These are phyloP conservation scores for Mastacembelus armatus DNA, from an alignment of 2,797 vertebrate genomes.

Conservation along the genomic window DNA sequence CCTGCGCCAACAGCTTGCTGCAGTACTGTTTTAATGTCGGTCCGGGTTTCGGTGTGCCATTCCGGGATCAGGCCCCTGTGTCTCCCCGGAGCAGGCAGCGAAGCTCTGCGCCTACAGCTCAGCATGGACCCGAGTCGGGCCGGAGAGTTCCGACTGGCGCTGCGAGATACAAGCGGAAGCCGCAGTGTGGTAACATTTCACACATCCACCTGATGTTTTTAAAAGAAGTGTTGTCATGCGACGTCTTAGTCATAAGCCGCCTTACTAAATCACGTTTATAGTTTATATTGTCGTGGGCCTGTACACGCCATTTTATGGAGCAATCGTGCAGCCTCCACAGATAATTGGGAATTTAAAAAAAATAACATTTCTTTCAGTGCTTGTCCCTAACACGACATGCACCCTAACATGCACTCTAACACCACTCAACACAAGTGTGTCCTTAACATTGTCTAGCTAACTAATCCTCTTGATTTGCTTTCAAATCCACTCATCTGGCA, in stretches of 20 bases:
- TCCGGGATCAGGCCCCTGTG: slow-evolving; percentile 79
- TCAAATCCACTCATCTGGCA: not conserved
- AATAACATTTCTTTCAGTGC: not conserved
- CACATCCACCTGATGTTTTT: slow-evolving; percentile 17
- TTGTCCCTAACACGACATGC: not conserved
- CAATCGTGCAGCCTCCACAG: slow-evolving; percentile 6
- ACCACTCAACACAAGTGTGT: not conserved
- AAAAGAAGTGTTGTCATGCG: not conserved
- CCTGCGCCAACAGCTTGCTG: slow-evolving; percentile 64
- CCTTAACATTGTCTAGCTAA: not conserved
- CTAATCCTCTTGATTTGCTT: not conserved
- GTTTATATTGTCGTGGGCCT: slow-evolving; percentile 20
- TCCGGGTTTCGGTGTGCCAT: slow-evolving; percentile 86
- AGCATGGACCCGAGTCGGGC: slow-evolving; percentile 87
- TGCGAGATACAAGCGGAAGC: slow-evolving; percentile 81
- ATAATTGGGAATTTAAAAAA: no score
- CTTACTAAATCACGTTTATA: not conserved
- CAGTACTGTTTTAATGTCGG: slow-evolving; percentile 87
- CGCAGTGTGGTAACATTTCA: slow-evolving; percentile 79
- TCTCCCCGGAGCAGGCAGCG: slow-evolving; percentile 76
- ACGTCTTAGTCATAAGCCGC: not conserved
- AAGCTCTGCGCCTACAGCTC: slow-evolving; percentile 88
- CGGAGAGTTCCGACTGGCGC: slow-evolving; percentile 87
- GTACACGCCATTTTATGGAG: slow-evolving; percentile 43
- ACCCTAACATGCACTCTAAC: no score